These are phyloP conservation scores for Gobio occitaniae DNA, from an alignment of 2,797 vertebrate species.

Conservation along the genomic window DNA sequence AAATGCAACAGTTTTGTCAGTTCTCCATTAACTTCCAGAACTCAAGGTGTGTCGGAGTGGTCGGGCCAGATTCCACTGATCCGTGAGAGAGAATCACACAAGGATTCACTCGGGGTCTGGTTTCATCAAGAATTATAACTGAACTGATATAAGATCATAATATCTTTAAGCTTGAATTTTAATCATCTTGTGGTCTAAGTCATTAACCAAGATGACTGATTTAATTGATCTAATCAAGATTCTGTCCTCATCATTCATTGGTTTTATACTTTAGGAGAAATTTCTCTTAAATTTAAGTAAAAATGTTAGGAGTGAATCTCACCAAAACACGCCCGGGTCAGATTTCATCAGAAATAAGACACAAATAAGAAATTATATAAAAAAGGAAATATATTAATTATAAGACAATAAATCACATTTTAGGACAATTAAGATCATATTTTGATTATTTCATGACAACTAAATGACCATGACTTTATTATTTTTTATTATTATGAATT, in stretches of 20 bases:
- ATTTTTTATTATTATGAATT: background rate
- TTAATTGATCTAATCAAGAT: background rate
- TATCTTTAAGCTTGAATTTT: background rate
- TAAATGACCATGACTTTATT: background rate
- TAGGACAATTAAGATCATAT: no score
- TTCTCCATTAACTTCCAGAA: background rate
- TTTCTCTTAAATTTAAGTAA: background rate
- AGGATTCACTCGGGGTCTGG: slow-evolving; percentile 14
- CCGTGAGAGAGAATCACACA: slow-evolving; percentile 14
- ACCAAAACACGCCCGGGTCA: background rate
- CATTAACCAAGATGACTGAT: background rate
- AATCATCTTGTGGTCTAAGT: background rate
- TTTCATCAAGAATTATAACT: slow-evolving; percentile 2
- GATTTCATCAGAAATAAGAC: background rate
- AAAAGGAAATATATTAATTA: no score
- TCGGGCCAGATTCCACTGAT: slow-evolving; percentile 52
- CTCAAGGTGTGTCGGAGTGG: slow-evolving; percentile 46
- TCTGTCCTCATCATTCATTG: background rate
- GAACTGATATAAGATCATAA: background rate
- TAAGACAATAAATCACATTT: no score
- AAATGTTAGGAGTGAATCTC: slow-evolving; percentile 4
- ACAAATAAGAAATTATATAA: background rate
- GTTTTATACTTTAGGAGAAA: background rate
- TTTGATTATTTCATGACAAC: background rate
- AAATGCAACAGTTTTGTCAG: slow-evolving; percentile 27